These are phyloP conservation scores for Agonopterix subpropinquella DNA, from an alignment of 2,888 invertebrate species.

Conservation along the genomic window DNA sequence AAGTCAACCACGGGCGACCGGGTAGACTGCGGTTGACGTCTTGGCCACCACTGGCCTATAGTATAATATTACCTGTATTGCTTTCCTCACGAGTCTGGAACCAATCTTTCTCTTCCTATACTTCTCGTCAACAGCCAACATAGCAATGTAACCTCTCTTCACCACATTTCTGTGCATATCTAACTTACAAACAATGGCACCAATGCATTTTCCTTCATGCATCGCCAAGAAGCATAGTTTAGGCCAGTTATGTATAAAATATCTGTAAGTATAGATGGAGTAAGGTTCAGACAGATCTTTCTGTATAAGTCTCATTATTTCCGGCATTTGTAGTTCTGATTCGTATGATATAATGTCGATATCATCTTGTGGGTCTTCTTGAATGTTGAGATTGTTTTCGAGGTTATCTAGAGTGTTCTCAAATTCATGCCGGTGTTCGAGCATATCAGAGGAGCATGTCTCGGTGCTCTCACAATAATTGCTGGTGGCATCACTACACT, in stretches of 20 bases:
- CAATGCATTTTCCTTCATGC: conserved; percentile 91
- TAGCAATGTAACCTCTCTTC: conserved; percentile 98
- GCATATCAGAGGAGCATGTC: conserved; percentile 17
- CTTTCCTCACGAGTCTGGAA: conserved; percentile 85
- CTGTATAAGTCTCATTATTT: conserved; percentile 99
- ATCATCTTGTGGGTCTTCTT: conserved; percentile 41
- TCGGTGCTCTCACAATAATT: conserved; percentile 24
- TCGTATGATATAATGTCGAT: conserved; percentile 80
- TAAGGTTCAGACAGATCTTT: conserved; percentile 99
- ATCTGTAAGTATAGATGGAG: conserved; percentile 99
- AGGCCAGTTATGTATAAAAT: conserved; percentile 99
- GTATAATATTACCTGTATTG: conserved; percentile 82
- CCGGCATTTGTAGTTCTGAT: conserved; percentile 98
- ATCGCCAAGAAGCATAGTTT: conserved; percentile 98
- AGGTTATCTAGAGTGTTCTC: conserved; percentile 36
- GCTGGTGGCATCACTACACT: conserved; percentile 42
- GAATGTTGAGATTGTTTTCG: conserved; percentile 31
- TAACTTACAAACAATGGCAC: conserved; percentile 99
- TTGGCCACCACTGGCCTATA: no score
- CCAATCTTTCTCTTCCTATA: conserved; percentile 97
- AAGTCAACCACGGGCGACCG: no score
- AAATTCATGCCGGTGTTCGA: conserved; percentile 18
- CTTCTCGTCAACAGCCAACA: conserved; percentile 98
- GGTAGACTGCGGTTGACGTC: no score
- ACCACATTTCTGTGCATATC: conserved; percentile 93